Evolutionary conservation across 2,113 vertebrate species (phyloP).

Genomic region (Myotis davidii): DNA sequence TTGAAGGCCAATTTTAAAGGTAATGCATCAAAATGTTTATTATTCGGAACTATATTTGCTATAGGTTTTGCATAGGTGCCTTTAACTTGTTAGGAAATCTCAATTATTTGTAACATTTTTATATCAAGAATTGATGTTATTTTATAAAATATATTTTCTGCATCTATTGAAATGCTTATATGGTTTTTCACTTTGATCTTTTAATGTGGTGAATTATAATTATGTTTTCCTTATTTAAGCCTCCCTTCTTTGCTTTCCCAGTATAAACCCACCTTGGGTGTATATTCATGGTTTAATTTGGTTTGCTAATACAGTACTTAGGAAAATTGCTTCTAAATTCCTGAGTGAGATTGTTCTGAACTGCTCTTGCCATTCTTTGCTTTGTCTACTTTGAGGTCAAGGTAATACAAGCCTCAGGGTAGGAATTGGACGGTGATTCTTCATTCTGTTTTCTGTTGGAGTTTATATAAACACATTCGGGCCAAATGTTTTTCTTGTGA

Average conservation of each 20-base stretch:
- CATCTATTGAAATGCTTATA: neutral
- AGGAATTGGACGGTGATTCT: neutral
- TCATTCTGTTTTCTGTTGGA: neutral
- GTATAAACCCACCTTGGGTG: neutral
- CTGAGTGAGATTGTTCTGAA: neutral
- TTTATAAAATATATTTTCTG: neutral
- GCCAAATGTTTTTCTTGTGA: neutral
- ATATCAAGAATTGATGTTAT: neutral
- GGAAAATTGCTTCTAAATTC: neutral
- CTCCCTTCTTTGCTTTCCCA: neutral
- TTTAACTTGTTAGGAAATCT: neutral
- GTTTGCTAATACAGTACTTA: neutral
- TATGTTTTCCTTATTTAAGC: neutral
- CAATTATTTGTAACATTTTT: constrained; percentile 21
- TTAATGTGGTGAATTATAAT: neutral
- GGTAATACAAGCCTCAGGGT: neutral
- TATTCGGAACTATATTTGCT: neutral
- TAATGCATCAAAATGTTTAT: constrained; percentile 22
- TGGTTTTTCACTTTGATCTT: constrained; percentile 13
- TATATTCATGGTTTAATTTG: neutral
- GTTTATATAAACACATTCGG: constrained; percentile 3
- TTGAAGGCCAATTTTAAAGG: neutral
- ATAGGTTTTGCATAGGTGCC: neutral
- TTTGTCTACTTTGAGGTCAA: neutral
- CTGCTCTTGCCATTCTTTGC: neutral